Conservation (phyloP, 2,888 invertebrate species). For the Iphiclides podalirius region DNA sequence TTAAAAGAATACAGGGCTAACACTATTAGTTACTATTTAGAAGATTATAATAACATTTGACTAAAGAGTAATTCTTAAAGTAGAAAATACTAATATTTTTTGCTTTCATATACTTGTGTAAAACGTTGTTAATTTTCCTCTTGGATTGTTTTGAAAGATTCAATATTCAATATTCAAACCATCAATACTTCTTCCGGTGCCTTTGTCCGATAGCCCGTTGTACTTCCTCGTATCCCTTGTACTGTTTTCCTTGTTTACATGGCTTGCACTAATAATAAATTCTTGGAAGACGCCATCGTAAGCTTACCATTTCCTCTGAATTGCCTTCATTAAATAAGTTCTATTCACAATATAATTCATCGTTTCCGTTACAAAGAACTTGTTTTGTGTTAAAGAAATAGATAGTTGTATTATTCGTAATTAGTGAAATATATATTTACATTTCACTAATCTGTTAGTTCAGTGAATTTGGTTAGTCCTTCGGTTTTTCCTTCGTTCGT, state of each 20-base stretch:
- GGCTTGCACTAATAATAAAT: conserved; percentile 8
- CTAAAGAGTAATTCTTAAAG: no score
- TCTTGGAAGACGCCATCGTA: not conserved
- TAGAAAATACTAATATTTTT: no score
- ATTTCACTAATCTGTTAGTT: no score
- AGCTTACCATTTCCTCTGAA: conserved; percentile 9
- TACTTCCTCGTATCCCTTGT: conserved; percentile 9
- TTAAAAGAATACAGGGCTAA: no score
- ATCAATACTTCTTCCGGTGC: conserved; percentile 19
- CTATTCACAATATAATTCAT: not conserved
- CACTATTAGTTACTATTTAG: no score
- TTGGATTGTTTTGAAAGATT: conserved; percentile 8
- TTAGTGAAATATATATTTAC: no score
- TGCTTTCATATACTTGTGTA: no score
- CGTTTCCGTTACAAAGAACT: not conserved
- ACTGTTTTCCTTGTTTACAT: conserved; percentile 16
- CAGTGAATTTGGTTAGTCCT: no score
- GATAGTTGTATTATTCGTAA: no score
- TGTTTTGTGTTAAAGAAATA: not conserved
- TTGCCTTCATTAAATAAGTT: conserved; percentile 1
- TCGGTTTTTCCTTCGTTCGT: no score
- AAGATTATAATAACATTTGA: no score
- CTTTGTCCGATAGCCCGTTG: not conserved
- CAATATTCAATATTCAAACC: conserved; percentile 16
- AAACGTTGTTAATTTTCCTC: no score